Conservation (phyloP, 1,140 invertebrate species). For the Eupristina koningsbergeri region DNA sequence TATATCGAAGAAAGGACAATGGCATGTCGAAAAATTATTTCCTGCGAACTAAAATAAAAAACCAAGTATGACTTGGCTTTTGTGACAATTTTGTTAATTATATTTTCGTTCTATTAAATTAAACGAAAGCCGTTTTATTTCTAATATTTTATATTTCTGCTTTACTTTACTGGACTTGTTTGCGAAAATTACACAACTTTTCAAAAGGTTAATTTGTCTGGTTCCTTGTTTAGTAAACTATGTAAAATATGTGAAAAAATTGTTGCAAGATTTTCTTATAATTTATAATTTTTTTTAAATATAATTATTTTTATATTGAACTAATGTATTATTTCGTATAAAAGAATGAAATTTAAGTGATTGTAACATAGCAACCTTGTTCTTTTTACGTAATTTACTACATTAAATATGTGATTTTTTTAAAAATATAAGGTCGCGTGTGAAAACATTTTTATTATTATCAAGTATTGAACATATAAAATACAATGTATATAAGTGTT, state of each 20-base stretch:
- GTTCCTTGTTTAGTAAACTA: not conserved
- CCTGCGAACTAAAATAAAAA: not conserved
- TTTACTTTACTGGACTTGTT: not conserved
- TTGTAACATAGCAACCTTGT: not conserved
- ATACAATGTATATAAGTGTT: constrained; percentile 28
- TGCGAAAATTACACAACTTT: constrained; percentile 5
- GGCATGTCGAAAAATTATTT: constrained; percentile 1
- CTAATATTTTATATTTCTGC: not conserved
- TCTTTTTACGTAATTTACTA: not conserved
- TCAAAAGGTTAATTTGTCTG: constrained; percentile 1
- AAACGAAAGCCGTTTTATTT: constrained; percentile 9
- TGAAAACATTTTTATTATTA: constrained; percentile 41
- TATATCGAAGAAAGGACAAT: not conserved
- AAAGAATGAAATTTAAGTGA: not conserved
- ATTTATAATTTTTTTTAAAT: not conserved
- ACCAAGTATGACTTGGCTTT: constrained; percentile 25
- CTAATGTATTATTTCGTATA: not conserved
- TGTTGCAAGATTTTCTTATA: not conserved
- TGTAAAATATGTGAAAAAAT: not conserved
- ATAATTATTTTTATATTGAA: not conserved
- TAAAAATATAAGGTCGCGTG: not conserved
- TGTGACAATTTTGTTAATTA: not conserved
- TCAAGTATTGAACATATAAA: constrained; percentile 15
- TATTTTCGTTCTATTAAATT: not conserved
- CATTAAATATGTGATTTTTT: constrained; percentile 18